Conservation (phyloP, 1,140 invertebrate genomes). For the Calliphora vicina region DNA sequence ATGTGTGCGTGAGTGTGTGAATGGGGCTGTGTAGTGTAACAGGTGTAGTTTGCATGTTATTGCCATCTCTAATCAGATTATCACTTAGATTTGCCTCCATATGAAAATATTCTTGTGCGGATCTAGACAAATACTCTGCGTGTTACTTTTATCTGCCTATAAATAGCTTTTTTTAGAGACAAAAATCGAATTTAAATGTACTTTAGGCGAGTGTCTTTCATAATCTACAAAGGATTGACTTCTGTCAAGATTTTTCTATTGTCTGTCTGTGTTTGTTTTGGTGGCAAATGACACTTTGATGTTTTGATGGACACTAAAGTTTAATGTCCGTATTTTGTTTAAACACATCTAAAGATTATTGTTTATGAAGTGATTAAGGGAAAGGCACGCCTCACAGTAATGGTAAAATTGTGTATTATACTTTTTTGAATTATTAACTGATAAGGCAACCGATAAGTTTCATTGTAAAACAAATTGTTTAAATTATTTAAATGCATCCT, state of each 20-base stretch:
- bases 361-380: no score
- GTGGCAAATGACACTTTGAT: not conserved
- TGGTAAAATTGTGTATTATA: no score
- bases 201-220: not conserved
- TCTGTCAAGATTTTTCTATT: slow-evolving; percentile 11
- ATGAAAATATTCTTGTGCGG: not conserved
- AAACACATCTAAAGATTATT: no score
- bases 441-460: no score
- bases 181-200: not conserved
- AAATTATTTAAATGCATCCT: no score
- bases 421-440: no score
- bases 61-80: slow-evolving; percentile 31
- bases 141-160: slow-evolving; percentile 3
- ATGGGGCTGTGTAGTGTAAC: not conserved
- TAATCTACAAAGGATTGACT: slow-evolving; percentile 21
- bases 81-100: not conserved
- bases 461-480: no score
- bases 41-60: slow-evolving; percentile 21
- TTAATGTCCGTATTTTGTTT: not conserved
- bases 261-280: not conserved
- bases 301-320: not conserved
- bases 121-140: slow-evolving; percentile 16
- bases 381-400: no score
- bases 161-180: not conserved
- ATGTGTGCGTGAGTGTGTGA: not conserved